Percentiles rank a stretch among this genome's conserved stretches.
Evolutionary conservation across 2,888 invertebrate genomes (phyloP).

Genomic region (Stegana nigrithorax): DNA sequence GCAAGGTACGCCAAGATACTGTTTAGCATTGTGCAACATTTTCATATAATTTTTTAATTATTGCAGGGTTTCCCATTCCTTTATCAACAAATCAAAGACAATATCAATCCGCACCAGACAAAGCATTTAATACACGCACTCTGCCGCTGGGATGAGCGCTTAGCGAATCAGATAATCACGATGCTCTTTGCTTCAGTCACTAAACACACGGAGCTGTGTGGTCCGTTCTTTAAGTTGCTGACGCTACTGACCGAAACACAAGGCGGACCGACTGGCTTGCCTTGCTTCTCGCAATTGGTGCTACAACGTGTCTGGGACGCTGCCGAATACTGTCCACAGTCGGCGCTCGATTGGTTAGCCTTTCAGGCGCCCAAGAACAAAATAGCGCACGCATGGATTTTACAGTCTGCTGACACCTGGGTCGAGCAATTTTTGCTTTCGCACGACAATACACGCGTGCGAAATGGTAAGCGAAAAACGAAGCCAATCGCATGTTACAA

Average conservation of each 20-base stretch:
- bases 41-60: slow-evolving; percentile 26
- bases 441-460: slow-evolving; percentile 86
- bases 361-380: slow-evolving; percentile 88
- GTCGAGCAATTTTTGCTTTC: slow-evolving; percentile 89
- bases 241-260: slow-evolving; percentile 88
- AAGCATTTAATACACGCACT: slow-evolving; percentile 91
- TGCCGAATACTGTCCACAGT: slow-evolving; percentile 90
- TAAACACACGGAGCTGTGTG: slow-evolving; percentile 88
- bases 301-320: slow-evolving; percentile 90
- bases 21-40: slow-evolving; percentile 16
- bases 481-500: no score
- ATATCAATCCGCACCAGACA: slow-evolving; percentile 91
- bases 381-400: slow-evolving; percentile 89
- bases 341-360: slow-evolving; percentile 92
- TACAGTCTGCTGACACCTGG: slow-evolving; percentile 93
- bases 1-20: slow-evolving; percentile 75
- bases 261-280: slow-evolving; percentile 78
- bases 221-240: slow-evolving; percentile 92
- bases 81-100: slow-evolving; percentile 94
- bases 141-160: slow-evolving; percentile 89
- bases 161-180: slow-evolving; percentile 88
- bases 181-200: slow-evolving; percentile 93
- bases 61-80: slow-evolving; percentile 89
- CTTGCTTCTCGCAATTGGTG: slow-evolving; percentile 91
- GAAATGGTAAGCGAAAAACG: slow-evolving; percentile 79